Conservation (phyloP, 2,797 vertebrate genomes). For the Varecia variegata region DNA sequence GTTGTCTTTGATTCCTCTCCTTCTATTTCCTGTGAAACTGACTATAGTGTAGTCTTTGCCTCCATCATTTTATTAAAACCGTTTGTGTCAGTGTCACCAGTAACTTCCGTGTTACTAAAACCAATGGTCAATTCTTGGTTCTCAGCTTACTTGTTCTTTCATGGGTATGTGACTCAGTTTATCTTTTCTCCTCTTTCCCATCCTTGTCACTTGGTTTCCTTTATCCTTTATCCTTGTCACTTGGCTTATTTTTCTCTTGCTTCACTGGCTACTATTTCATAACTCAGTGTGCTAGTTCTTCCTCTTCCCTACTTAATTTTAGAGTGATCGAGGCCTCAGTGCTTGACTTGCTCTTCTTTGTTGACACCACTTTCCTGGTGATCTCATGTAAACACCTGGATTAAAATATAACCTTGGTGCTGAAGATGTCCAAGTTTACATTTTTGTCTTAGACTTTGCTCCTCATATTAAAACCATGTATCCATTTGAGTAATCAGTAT, state of each 20-base stretch:
- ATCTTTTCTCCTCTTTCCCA: background rate
- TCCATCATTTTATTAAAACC: background rate
- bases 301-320: background rate
- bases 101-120: background rate
- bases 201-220: background rate
- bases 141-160: background rate
- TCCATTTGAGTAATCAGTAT: background rate
- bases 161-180: background rate
- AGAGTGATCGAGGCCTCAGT: background rate
- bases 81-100: background rate
- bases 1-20: background rate
- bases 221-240: no score
- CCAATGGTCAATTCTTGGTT: background rate
- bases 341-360: background rate
- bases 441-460: background rate
- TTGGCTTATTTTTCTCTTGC: background rate
- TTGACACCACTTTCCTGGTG: background rate
- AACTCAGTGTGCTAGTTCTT: background rate
- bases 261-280: background rate
- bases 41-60: fast-evolving
- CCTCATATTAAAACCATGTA: background rate
- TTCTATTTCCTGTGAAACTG: background rate
- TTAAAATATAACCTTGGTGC: background rate
- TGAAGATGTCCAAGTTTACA: background rate
- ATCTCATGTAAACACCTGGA: background rate